Evolutionary conservation across 2,888 invertebrate genomes (phyloP).

Genomic region (Corbicula japonica): DNA sequence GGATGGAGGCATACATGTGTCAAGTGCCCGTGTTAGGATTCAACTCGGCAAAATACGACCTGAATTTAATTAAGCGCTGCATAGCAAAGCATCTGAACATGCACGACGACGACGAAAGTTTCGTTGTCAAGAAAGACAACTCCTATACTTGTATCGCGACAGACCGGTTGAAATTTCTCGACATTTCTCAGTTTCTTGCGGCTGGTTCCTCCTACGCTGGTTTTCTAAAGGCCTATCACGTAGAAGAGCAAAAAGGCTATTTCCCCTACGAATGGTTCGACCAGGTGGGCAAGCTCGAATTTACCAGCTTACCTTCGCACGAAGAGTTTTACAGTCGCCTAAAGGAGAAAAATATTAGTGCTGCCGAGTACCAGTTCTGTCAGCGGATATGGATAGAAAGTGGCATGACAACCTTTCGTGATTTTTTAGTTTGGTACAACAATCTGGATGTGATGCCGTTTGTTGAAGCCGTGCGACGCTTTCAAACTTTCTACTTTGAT

Average conservation of each 20-base stretch:
- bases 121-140: conserved; percentile 35
- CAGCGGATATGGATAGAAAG: conserved; percentile 60
- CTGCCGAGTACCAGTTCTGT: conserved; percentile 24
- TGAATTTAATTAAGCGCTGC: too few relatives aligned
- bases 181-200: conserved; percentile 52
- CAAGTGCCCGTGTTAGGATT: too few relatives aligned
- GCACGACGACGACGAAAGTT: conserved; percentile 21
- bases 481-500: too few relatives aligned
- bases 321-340: conserved; percentile 33
- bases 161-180: conserved; percentile 45
- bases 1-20: too few relatives aligned
- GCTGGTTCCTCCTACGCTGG: conserved; percentile 49
- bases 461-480: conserved; percentile 56
- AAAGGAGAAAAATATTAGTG: conserved; percentile 14
- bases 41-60: too few relatives aligned
- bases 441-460: too few relatives aligned
- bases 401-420: too few relatives aligned
- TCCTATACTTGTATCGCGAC: conserved; percentile 44
- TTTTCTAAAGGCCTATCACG: conserved; percentile 58
- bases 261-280: conserved; percentile 54
- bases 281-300: conserved; percentile 30
- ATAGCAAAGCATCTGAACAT: conserved; percentile 23
- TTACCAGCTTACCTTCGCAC: conserved; percentile 39
- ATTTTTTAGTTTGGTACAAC: too few relatives aligned
- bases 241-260: conserved; percentile 47